phyloP scores from a whole-genome alignment of 2,113 vertebrate genomes.

The Tragelaphus buxtoni region DNA sequence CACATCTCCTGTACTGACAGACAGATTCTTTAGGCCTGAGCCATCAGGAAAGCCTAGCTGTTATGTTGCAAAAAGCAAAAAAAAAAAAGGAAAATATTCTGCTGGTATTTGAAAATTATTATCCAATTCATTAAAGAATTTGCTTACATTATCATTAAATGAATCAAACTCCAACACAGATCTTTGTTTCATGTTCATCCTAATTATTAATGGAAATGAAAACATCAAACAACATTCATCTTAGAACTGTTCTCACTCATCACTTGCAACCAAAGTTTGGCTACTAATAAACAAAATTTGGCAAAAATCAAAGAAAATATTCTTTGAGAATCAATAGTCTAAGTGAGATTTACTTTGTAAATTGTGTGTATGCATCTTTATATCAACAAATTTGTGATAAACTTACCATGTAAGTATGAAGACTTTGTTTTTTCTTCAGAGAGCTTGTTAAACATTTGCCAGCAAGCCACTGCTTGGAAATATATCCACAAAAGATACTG shows the following conservation, averaged over 20 bases:
- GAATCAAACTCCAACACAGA: background rate
- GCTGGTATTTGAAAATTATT: background rate
- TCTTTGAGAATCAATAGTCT: background rate
- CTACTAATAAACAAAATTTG: background rate
- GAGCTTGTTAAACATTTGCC: background rate
- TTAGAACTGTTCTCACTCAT: background rate
- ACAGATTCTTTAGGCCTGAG: background rate
- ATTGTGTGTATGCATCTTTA: background rate
- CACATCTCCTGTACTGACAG: background rate
- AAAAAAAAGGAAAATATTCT: background rate
- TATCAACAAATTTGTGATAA: background rate
- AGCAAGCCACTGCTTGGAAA: background rate
- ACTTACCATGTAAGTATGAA: background rate
- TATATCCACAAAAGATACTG: background rate
- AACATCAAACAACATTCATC: background rate
- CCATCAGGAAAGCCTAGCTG: background rate
- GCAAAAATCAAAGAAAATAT: background rate
- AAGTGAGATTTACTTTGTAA: background rate
- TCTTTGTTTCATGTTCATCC: background rate
- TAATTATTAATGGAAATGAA: background rate
- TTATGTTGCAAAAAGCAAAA: background rate
- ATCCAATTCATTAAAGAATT: background rate
- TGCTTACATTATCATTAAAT: background rate
- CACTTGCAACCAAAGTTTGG: background rate
- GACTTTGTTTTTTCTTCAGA: background rate